Conservation (phyloP, 2,888 invertebrate species). For the Carabus problematicus region DNA sequence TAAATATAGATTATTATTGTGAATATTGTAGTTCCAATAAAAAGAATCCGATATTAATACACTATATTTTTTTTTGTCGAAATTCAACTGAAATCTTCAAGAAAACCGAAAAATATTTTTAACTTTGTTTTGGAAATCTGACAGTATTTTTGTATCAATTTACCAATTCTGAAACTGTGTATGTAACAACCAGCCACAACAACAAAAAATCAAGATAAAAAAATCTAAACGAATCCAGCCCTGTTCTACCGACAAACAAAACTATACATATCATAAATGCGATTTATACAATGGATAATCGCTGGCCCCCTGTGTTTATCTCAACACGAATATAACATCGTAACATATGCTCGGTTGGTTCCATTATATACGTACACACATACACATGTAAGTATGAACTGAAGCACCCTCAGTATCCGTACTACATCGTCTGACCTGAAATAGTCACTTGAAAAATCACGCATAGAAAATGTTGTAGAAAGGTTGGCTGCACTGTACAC, state of each 20-base stretch:
- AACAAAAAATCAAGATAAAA: not conserved
- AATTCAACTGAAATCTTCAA: no score
- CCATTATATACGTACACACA: not conserved
- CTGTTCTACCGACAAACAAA: not conserved
- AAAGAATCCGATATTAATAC: no score
- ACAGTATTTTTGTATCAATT: no score
- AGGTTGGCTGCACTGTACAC: slow-evolving; percentile 27
- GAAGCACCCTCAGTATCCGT: no score
- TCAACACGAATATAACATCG: slow-evolving; percentile 5
- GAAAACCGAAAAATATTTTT: no score
- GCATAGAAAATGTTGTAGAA: slow-evolving; percentile 31
- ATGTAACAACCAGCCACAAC: no score
- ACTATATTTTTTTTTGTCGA: no score
- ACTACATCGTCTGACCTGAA: not conserved
- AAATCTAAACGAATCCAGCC: not conserved
- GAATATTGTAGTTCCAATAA: no score
- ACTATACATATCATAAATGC: not conserved
- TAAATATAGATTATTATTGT: no score
- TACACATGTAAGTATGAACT: not conserved
- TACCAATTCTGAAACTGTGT: no score
- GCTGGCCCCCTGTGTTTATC: not conserved
- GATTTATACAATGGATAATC: not conserved
- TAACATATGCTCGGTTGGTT: slow-evolving; percentile 8
- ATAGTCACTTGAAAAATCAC: slow-evolving; percentile 36
- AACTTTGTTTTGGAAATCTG: no score